Base-by-base conservation (phyloP, 2,113 vertebrate species). In the Cynocephalus volans region DNA sequence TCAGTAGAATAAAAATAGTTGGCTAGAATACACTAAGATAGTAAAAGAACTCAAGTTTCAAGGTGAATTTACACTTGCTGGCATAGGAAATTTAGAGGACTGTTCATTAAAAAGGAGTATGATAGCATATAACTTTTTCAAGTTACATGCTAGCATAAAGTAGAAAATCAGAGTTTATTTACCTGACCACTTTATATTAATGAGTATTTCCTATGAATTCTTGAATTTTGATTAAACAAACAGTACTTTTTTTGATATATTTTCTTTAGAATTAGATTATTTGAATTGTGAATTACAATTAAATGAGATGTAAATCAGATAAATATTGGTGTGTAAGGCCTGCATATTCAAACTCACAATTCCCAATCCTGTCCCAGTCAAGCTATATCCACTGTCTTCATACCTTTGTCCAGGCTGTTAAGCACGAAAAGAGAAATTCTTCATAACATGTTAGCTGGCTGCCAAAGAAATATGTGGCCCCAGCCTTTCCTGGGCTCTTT, bases 1-100 rank as follows among this genome's bases (percentile, higher is more conserved):
- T 92, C 67, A 45, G 21, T 45, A 88, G 76, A 77, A 82, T 96
- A 87, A 91, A 96, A 90, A 92, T 28, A 87, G 90, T 52, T 83
- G 21, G 8, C 26, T 90, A 75, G 56, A 92, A 83, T 58, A 93
- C 28, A 86, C 31, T 64, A 82, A 45, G 48, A 94, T 26, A 84
- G 64, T 81, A 77, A 83, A 94, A 87, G 60, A 92, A 52, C 45
- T 94, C 50, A 75, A 72, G 69, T 69, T 93, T 21, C 60, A 96
- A 93, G 58, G 12, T 92, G 69, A 90, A 73, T 93, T 89, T 60
- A 2, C 28, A 91, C 36, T 94, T 96, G 81, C 3, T 45, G 10
- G 28, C 81, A 92, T 24, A 84, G 54, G 64, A 95, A 93, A 72
- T 88, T 90, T 70, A 93, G 18, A 76, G 45, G 23, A 67, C 54